Percentiles rank a stretch among this genome's conserved stretches.
Conservation (phyloP, 2,888 invertebrate species). For the Melinaea menophilus region DNA sequence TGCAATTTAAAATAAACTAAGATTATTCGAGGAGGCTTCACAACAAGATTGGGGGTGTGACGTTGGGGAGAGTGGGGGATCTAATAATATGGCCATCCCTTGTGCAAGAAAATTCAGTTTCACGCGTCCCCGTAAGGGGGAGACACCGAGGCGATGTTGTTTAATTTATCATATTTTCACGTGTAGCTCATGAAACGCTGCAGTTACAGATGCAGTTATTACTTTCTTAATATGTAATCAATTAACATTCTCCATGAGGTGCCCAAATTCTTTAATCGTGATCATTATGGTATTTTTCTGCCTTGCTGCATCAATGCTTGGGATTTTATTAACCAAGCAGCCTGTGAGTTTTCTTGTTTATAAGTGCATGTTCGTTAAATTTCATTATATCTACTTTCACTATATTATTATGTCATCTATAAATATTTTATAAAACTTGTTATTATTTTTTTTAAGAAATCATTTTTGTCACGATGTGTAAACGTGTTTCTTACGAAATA, state of each 20-base stretch:
- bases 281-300: slow-evolving; percentile 54
- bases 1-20: slow-evolving; percentile 20
- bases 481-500: no score
- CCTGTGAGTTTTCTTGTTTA: slow-evolving; percentile 30
- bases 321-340: slow-evolving; percentile 41
- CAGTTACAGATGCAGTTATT: slow-evolving; percentile 38
- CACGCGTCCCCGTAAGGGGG: slow-evolving; percentile 39
- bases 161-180: slow-evolving; percentile 28
- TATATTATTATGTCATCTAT: not conserved
- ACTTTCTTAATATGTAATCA: slow-evolving; percentile 35
- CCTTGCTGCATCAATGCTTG: slow-evolving; percentile 48
- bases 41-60: slow-evolving; percentile 11
- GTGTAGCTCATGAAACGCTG: slow-evolving; percentile 34
- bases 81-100: slow-evolving; percentile 22
- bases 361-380: slow-evolving; percentile 12
- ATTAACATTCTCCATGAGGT: slow-evolving; percentile 43
- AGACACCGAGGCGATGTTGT: slow-evolving; percentile 35
- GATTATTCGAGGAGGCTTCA: slow-evolving; percentile 25
- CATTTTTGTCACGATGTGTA: no score
- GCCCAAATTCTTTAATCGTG: slow-evolving; percentile 42
- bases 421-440: not conserved
- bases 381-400: not conserved
- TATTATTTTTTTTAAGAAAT: not conserved
- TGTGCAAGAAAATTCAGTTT: slow-evolving; percentile 39
- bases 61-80: slow-evolving; percentile 20